phyloP scores from a whole-genome alignment of 2,888 invertebrate species.

The Rhogogaster chlorosoma region DNA sequence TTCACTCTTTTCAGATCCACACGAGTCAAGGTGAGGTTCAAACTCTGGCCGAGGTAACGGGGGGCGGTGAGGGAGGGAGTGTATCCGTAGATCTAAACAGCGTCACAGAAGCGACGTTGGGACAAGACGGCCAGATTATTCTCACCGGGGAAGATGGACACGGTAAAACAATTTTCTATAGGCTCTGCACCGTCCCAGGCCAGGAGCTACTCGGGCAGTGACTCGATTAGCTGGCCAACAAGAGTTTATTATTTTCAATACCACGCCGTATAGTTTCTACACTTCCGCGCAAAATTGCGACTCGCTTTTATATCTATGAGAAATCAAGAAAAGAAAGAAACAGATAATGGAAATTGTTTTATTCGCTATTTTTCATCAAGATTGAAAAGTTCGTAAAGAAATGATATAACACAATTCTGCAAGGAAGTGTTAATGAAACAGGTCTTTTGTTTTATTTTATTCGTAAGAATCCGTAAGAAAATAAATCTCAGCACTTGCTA shows the following conservation, averaged over 20 bases:
- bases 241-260: constrained; percentile 36
- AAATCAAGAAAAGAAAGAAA: background rate
- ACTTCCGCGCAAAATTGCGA: background rate
- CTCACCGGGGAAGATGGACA: constrained; percentile 97
- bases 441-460: constrained; percentile 39
- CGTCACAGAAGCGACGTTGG: constrained; percentile 93
- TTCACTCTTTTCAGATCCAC: constrained; percentile 74
- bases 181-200: constrained; percentile 78
- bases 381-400: background rate
- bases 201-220: constrained; percentile 77
- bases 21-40: constrained; percentile 82
- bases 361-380: background rate
- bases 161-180: constrained; percentile 82
- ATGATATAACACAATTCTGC: constrained; percentile 4
- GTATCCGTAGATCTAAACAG: constrained; percentile 93
- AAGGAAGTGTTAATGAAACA: background rate
- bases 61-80: constrained; percentile 83
- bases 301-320: background rate
- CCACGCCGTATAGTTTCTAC: constrained; percentile 14
- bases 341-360: background rate
- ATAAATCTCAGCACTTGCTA: constrained; percentile 49
- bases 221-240: constrained; percentile 66
- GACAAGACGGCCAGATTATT: constrained; percentile 96
- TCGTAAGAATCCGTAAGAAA: constrained; percentile 33
- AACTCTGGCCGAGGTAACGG: constrained; percentile 85